phyloP scores from a whole-genome alignment of 2,113 vertebrate species.

The Takifugu flavidus region DNA sequence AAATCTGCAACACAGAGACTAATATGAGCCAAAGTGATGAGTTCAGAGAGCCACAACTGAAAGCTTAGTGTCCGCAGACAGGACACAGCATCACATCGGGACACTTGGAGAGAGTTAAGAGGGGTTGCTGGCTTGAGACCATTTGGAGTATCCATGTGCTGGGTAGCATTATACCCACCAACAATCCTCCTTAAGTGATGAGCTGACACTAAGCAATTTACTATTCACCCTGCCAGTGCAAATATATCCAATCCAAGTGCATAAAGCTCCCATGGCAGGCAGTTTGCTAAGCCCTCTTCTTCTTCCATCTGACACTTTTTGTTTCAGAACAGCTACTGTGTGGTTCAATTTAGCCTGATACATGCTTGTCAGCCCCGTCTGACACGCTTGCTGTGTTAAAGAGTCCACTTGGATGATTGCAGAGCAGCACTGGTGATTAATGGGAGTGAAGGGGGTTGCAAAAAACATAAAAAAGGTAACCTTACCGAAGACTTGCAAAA shows the following conservation, averaged over 20 bases:
- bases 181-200: constrained; percentile 69
- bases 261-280: constrained; percentile 60
- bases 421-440: constrained; percentile 50
- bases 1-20: constrained; percentile 47
- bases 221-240: constrained; percentile 62
- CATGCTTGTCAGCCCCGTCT: constrained; percentile 53
- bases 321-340: constrained; percentile 59
- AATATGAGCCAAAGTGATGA: constrained; percentile 45
- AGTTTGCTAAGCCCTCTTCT: constrained; percentile 48
- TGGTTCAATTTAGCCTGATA: constrained; percentile 58
- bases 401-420: constrained; percentile 55
- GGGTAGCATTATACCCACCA: constrained; percentile 61
- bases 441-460: constrained; percentile 22
- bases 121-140: constrained; percentile 50
- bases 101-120: constrained; percentile 45
- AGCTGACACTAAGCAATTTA: constrained; percentile 72
- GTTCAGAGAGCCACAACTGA: constrained; percentile 42
- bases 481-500: background rate
- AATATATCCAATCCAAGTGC: constrained; percentile 63
- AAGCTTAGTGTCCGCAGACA: constrained; percentile 45
- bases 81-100: constrained; percentile 26
- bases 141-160: constrained; percentile 57
- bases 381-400: constrained; percentile 57
- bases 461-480: background rate
- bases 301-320: constrained; percentile 63